These are phyloP conservation scores for Epistrophella euchroma DNA, from an alignment of 2,888 invertebrate genomes.

Conservation along the genomic window DNA sequence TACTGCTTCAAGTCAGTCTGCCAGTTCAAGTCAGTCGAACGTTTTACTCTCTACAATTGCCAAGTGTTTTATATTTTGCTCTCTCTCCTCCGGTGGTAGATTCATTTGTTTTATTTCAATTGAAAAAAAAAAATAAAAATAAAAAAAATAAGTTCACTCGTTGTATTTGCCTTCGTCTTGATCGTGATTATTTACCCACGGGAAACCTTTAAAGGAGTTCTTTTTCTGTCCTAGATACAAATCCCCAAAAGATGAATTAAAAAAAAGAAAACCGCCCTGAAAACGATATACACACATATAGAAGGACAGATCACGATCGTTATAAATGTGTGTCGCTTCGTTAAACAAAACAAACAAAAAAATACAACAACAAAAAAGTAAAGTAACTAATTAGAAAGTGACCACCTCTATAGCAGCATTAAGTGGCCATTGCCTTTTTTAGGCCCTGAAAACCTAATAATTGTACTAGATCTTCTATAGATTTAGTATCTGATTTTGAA, in stretches of 20 bases:
- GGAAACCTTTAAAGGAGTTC: conserved; percentile 39
- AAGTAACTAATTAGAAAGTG: conserved; percentile 60
- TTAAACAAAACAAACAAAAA: conserved; percentile 20
- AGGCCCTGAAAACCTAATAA: conserved; percentile 33
- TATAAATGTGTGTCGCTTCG: conserved; percentile 28
- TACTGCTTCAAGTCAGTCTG: conserved; percentile 69
- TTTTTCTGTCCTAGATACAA: conserved; percentile 48
- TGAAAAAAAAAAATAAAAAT: neutral
- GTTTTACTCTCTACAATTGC: conserved; percentile 73
- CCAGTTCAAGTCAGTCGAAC: conserved; percentile 69
- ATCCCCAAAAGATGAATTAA: conserved; percentile 4
- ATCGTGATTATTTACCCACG: conserved; percentile 59
- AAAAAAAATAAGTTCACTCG: conserved; percentile 5
- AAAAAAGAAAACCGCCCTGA: conserved; percentile 46
- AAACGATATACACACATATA: conserved; percentile 15
- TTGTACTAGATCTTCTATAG: conserved; percentile 52
- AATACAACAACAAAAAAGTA: neutral
- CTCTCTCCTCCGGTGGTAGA: conserved; percentile 63
- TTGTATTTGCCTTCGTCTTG: conserved; percentile 20
- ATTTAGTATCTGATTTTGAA: conserved; percentile 33
- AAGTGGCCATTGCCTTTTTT: conserved; percentile 52
- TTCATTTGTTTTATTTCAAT: conserved; percentile 38
- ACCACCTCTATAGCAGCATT: conserved; percentile 25
- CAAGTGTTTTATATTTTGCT: conserved; percentile 69
- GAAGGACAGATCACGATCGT: conserved; percentile 62